Evolutionary conservation across 2,888 invertebrate species (phyloP).

Genomic region (Lepidonotus clava): DNA sequence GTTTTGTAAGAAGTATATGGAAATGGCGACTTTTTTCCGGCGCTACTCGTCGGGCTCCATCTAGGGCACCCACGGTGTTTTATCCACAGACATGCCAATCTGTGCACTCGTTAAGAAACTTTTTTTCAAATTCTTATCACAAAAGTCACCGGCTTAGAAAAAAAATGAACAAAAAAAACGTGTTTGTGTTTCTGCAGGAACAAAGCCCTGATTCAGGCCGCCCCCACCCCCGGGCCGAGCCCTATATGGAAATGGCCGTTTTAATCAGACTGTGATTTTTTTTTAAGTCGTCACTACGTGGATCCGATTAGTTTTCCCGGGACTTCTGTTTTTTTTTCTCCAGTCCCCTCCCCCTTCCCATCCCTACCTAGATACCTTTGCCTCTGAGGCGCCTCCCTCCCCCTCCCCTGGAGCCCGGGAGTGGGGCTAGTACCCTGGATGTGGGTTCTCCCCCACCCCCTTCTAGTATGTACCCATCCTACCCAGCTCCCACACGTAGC

Average conservation of each 20-base stretch:
- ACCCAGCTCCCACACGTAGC: background rate
- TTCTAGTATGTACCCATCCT: background rate
- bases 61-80: too few species aligned
- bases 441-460: background rate
- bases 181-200: too few species aligned
- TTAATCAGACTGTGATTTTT: constrained; percentile 17
- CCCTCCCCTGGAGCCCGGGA: background rate
- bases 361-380: background rate
- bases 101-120: background rate
- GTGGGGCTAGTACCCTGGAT: background rate
- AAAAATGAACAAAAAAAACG: too few species aligned
- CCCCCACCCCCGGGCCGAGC: background rate
- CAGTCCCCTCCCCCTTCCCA: background rate
- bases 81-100: too few species aligned
- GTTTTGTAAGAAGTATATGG: constrained; percentile 9
- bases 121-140: too few species aligned
- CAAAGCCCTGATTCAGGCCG: too few species aligned
- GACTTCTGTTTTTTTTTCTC: background rate
- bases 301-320: constrained; percentile 19
- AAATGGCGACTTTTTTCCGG: too few species aligned
- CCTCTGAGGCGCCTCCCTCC: background rate
- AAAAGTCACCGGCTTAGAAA: too few species aligned
- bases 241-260: background rate
- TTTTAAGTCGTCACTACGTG: background rate
- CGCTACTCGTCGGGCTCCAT: too few species aligned